Base-by-base conservation (phyloP, 1,140 invertebrate species). In the Pseudoatta argentina region DNA sequence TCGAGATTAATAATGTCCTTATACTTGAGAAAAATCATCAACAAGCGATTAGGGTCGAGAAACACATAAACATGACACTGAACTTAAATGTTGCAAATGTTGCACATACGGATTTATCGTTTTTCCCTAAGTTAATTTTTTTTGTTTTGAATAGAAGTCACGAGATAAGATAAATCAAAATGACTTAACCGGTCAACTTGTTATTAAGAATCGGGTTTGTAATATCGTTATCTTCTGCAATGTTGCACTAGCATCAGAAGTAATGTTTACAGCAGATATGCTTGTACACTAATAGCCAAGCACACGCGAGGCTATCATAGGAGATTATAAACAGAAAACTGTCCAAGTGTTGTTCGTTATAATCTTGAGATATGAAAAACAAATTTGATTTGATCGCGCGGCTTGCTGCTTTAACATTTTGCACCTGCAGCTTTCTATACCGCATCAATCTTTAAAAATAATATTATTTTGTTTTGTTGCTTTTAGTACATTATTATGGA, bases 241-340 rank as follows among this genome's bases (percentile, higher is more conserved):
- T 63, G 55, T 73, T 83, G 53, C 79, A 34, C 55, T 34, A 73
- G 79, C 79, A 48, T 16, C 53, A 83, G 39, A 73, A 81, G 21
- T 81, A 81, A 83, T 75, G 69, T 73, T 83, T 73, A 83, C 72
- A 51, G 79, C 79, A 73, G 18, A 82, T 73, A 82, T 21, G 53
- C 79, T 61, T 82, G 55, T 39, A 21, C 64, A 67, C 69, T 83
- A 83, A 83, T 83, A 83, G 69, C 39, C 69, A n/a, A 75, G 69
- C 69, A 83, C 79, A 83, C 69, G 79, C 79, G 27, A 83, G 18
- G 44, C 67, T 75, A 73, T 57, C 69, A 39, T 59, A 24, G n/a
- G 57, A 61, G 53, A 73, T 61, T 53, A 69, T 53, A 44, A 34
- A 57, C 27, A n/a, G 39, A 71, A 83, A 73, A 83, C 69, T 34